These are phyloP conservation scores for Pantelozetes paolii DNA, from an alignment of 2,888 invertebrate species.

Conservation along the genomic window DNA sequence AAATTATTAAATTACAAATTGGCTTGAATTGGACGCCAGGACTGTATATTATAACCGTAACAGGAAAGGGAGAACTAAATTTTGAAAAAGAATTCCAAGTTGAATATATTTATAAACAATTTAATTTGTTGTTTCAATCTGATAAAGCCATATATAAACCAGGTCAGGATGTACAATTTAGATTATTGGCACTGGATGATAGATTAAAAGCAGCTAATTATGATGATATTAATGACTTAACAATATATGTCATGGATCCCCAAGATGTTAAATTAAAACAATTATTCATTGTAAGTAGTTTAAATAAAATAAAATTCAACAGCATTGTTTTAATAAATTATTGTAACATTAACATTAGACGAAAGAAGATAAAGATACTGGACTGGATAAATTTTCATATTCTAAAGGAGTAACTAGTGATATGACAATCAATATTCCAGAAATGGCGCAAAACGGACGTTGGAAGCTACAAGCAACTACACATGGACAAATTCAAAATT, in stretches of 20 bases:
- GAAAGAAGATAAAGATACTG: not conserved
- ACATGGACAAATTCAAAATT: not conserved
- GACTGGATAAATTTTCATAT: not conserved
- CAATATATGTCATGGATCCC: not conserved
- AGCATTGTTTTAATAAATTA: not conserved
- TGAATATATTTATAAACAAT: conserved; percentile 4
- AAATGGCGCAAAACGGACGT: not conserved
- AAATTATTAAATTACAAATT: no score
- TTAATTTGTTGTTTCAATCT: not conserved
- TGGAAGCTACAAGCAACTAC: not conserved
- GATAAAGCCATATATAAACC: conserved; percentile 22
- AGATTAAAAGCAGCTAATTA: not conserved
- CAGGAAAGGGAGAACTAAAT: no score
- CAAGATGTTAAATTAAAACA: not conserved
- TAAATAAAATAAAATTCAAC: not conserved
- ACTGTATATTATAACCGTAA: no score
- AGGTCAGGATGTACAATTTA: not conserved
- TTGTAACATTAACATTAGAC: not conserved
- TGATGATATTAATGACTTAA: not conserved
- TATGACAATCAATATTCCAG: not conserved
- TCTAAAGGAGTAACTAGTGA: not conserved
- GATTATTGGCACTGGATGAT: not conserved
- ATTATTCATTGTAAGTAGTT: not conserved
- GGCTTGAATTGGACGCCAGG: no score
- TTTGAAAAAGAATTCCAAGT: not conserved